Conservation (phyloP, 2,113 vertebrate species). For the Ceyx melanurus region DNA sequence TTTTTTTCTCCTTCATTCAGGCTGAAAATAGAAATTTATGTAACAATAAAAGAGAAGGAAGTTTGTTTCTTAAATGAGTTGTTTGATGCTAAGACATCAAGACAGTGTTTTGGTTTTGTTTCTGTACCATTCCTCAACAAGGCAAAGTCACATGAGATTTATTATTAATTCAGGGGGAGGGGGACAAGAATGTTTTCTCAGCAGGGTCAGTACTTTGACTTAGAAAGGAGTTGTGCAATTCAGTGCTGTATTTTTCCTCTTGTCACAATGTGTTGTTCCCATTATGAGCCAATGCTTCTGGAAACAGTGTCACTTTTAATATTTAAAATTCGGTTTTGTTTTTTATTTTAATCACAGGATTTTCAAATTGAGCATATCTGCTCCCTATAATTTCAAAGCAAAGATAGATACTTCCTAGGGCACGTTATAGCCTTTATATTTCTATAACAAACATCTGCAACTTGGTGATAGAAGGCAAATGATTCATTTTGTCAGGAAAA, state of each 20-base stretch:
- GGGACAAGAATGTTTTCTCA: conserved; percentile 11
- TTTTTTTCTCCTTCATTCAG: not conserved
- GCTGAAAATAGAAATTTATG: not conserved
- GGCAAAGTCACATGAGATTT: not conserved
- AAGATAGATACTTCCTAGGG: conserved; percentile 10
- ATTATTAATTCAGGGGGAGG: not conserved
- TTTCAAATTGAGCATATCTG: not conserved
- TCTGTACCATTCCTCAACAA: not conserved
- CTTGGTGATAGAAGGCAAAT: conserved; percentile 34
- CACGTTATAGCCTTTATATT: conserved; percentile 46
- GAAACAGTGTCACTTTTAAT: not conserved
- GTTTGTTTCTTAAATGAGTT: conserved; percentile 18
- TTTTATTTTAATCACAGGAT: not conserved
- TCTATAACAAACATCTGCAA: conserved; percentile 1
- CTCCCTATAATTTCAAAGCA: not conserved
- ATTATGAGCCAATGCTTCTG: not conserved
- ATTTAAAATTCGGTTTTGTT: not conserved
- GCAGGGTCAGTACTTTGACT: not conserved
- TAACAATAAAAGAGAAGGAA: not conserved
- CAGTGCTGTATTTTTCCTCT: not conserved
- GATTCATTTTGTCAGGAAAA: conserved; percentile 53
- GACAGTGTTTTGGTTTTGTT: conserved; percentile 17
- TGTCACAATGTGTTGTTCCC: not conserved
- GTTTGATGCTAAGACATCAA: not conserved
- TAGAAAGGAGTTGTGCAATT: not conserved